Base-by-base conservation (phyloP, 1,140 invertebrate species). In the Apis dorsata region DNA sequence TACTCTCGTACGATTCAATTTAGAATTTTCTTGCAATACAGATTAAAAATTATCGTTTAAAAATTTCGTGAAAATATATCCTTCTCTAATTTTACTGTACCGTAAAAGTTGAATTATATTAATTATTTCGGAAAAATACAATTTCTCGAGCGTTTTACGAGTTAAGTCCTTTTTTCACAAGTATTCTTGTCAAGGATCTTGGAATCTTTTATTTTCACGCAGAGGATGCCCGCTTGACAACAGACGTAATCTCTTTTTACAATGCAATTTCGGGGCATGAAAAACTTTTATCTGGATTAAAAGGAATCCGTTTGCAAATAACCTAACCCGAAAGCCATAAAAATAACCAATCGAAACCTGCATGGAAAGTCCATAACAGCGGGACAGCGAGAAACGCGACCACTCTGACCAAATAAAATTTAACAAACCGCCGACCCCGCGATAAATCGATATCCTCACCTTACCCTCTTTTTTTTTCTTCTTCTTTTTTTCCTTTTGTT, bases 1-100 rank as follows among this genome's bases (percentile, higher is more conserved):
- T 83, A 85, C 79, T 83, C 65, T 44, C 68, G n/a, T 79, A 66
- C 73, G 73, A 69, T 79, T 72, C 10, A 55, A 15, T 51, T 65
- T 60, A 2, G 12, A 34, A 53, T 83, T 83, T 79, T 70, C 76
- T 60, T 57, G 62, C 51, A 15, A 8, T 51, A 24, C 13, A 10
- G 28, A n/a, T 73, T 34, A 59, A 28, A 59, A 70, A 53, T 44
- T 24, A 17, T 15, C 24, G 34, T 13, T 51, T 24, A 28, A 28
- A 44, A 8, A 15, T 24, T 69, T 21, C 4, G 5, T 15, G 0
- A 44, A 44, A 44, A 7, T 0, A 44, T 44, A 44, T 44, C 34
- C 55, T 9, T 15, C 5, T n/a, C 5, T 15, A 59, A 21, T 73
- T 53, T 11, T 3, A 7, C 13, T 55, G 8, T 17, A 70, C 12